Base-by-base conservation (phyloP, 2,888 invertebrate genomes). In the Poecilus cupreus region DNA sequence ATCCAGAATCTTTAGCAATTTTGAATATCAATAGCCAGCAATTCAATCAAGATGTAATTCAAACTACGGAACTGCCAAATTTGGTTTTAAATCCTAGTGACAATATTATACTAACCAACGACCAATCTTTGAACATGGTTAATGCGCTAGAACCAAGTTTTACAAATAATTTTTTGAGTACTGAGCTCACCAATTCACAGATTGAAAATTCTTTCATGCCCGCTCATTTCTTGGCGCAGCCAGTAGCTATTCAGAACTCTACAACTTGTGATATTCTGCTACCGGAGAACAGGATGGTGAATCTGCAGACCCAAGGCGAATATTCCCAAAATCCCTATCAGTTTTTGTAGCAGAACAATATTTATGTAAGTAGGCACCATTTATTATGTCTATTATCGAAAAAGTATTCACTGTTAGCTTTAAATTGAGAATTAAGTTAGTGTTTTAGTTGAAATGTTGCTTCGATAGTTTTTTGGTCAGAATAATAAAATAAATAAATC, bases 201-300 rank as follows among this genome's bases (percentile, higher is more conserved):
- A 49, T 51, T 26, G 70, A 22, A 5, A 68, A 46, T 72, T 11
- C 24, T 43, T 64, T 57, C 11, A 18, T 54, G 18, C 32, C 57
- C 6, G 13, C 22, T 22, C 43, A 26, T 24, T 16, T 60, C 54
- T 54, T 80, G 26, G 22, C 51, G 1, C 70, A 51, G 39, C 37
- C 72, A 26, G 37, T 78, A n/a, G 10, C 54, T 2, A 60, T 80
- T 26, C 57, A 81, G 32, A 81, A 75, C 64, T 60, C 74, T 11
- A 75, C 81, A 10, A 81, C 81, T 60, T 81, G 81, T 60, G 81
- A 81, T 81, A 81, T 81, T 75, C 32, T 81, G n/a, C 37, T 80
- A 24, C 80, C 80, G 16, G 80, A 80, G 72, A 80, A 74, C 22
- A 22, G 72, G 22, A 80, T 70, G 46, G 24, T 74, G 37, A 74